A percentile compares a stretch with the other conserved stretches of the same genome.
phyloP scores from a whole-genome alignment of 2,888 invertebrate genomes.

The Anthrax anthrax region DNA sequence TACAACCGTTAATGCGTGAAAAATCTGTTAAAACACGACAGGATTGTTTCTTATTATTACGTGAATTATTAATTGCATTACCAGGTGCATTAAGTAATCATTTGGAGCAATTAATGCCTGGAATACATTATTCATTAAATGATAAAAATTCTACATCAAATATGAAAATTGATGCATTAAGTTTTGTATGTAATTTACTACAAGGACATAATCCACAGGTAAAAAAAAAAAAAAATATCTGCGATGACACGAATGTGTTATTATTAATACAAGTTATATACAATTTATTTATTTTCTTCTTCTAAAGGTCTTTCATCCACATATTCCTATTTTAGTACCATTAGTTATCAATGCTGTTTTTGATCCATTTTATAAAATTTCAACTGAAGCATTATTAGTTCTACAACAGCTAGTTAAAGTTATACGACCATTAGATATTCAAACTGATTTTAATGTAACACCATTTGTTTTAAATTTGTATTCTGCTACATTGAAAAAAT shows the following conservation, averaged over 20 bases:
- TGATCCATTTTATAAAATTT: constrained; percentile 97
- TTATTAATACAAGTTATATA: no score
- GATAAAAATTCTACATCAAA: constrained; percentile 92
- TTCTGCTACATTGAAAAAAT: constrained; percentile 65
- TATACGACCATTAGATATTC: constrained; percentile 51
- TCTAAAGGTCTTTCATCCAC: constrained; percentile 63
- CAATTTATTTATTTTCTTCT: constrained; percentile 21
- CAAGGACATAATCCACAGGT: constrained; percentile 30
- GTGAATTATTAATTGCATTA: constrained; percentile 76
- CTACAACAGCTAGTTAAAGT: constrained; percentile 89
- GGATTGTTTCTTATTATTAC: constrained; percentile 79
- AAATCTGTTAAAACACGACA: constrained; percentile 80
- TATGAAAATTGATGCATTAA: constrained; percentile 94
- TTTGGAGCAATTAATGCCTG: constrained; percentile 71
- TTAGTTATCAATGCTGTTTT: constrained; percentile 80
- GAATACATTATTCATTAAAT: constrained; percentile 74
- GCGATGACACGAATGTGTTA: no score
- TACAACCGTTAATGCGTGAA: constrained; percentile 73
- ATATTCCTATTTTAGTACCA: constrained; percentile 63
- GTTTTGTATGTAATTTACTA: constrained; percentile 51
- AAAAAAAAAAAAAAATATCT: not conserved
- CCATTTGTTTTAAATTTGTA: constrained; percentile 72
- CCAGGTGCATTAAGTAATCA: constrained; percentile 80
- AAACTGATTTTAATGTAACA: constrained; percentile 53
- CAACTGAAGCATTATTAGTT: constrained; percentile 87